Evolutionary conservation across 2,113 vertebrate genomes (phyloP).

Genomic region (Peromyscus polionotus): DNA sequence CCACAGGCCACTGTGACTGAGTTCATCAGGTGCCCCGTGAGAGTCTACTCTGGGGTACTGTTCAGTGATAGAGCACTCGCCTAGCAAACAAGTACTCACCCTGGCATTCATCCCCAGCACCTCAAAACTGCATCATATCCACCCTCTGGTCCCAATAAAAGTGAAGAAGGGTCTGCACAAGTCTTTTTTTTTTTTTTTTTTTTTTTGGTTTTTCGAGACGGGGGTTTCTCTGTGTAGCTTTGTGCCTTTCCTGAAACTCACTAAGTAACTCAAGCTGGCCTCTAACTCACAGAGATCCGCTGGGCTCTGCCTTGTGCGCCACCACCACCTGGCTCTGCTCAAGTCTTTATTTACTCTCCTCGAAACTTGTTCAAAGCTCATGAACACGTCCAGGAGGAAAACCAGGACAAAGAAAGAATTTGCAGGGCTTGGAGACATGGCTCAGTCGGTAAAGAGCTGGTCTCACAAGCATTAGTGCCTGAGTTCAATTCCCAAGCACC

Average conservation of each 20-base stretch:
- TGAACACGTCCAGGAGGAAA: not conserved
- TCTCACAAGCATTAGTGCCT: not conserved
- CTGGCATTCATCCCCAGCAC: not conserved
- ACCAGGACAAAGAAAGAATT: not conserved
- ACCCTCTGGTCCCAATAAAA: not conserved
- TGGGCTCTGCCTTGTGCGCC: too few species aligned
- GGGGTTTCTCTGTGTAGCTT: too few species aligned
- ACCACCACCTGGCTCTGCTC: not conserved
- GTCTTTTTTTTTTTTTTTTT: not conserved
- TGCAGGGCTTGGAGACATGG: not conserved
- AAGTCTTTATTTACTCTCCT: not conserved
- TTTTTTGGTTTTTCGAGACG: too few species aligned
- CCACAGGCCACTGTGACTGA: not conserved
- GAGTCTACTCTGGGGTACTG: not conserved
- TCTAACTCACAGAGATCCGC: too few species aligned
- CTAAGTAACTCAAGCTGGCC: too few species aligned
- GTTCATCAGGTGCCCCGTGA: not conserved
- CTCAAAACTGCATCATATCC: not conserved
- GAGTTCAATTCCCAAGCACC: not conserved
- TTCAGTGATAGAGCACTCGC: not conserved
- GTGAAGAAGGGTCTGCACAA: not conserved
- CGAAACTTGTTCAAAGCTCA: not conserved
- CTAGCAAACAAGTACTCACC: not conserved
- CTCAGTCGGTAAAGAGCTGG: not conserved
- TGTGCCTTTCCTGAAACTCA: too few species aligned